Base-by-base conservation (phyloP, 2,888 invertebrate genomes). In the Caenorhabditis plicata region DNA sequence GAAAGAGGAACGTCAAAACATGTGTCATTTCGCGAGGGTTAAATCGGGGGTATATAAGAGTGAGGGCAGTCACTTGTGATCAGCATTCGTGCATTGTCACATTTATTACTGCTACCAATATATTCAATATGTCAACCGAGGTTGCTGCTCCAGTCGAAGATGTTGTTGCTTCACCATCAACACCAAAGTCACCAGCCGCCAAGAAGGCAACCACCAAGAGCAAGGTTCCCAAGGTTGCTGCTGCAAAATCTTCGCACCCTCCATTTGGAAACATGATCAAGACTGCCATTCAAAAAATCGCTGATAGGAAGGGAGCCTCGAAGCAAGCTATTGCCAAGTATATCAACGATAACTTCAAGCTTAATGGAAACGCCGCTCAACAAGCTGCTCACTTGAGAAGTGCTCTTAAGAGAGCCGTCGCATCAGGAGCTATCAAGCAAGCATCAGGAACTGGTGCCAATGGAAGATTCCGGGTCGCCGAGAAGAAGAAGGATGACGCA, bases 271-370 rank as follows among this genome's bases (percentile, higher is more conserved):
- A 81, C 31, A 84, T 84, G 84, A 77, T 83, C 47, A 74, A 75
- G 42, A 76, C 77, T 5, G 83, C 82, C 33, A 71, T 84, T 53
- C 68, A 62, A 26, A 64, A 73, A 20, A 66, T 84, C 52, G 83
- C 82, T 60, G 83, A 84, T 48, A 70, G 81, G 25, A 80, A 80
- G 42, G 84, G 84, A 7, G 82, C 83, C n/a, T 83, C 83, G 3
- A 75, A 82, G 43, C 82, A 82, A 57, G 83, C 83, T 25, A 82
- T 84, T 56, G 67, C 82, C 45, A 83, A 84, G 55, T 82, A 83
- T 74, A 81, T 84, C 48, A 43, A 75, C 29, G 70, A 74, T 22
- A 78, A 82, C 75, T 83, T 78, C 80, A 81, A 80, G 40, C 81
- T 84, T 20, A 81, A 81, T 25, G 43, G 35, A 1, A 50, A 50